phyloP scores from a whole-genome alignment of 2,113 vertebrate species.

The Cheirogaleus medius region DNA sequence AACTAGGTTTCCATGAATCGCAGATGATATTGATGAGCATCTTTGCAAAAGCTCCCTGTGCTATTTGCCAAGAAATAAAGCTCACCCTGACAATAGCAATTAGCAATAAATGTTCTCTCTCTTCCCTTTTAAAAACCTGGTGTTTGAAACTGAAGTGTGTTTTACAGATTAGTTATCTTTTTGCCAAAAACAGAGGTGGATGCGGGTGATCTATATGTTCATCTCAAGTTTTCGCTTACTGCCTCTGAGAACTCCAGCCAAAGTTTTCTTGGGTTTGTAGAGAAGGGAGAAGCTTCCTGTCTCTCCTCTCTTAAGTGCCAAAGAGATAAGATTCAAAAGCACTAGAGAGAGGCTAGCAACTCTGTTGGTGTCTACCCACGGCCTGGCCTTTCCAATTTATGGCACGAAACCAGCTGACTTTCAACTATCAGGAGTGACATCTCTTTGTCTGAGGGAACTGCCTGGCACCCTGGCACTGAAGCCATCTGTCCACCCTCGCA shows the following conservation, averaged over 20 bases:
- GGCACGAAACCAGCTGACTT: not conserved
- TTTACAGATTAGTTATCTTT: constrained; percentile 30
- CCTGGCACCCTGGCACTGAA: not conserved
- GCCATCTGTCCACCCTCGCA: not conserved
- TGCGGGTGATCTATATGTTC: not conserved
- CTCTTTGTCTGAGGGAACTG: not conserved
- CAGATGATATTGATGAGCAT: constrained; percentile 52
- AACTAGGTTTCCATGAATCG: constrained; percentile 35
- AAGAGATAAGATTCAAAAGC: not conserved
- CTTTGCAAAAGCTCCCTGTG: constrained; percentile 18
- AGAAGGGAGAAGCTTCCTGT: not conserved
- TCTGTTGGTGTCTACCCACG: not conserved
- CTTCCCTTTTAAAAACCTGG: constrained; percentile 1
- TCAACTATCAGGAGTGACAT: not conserved
- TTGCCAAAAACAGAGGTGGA: not conserved
- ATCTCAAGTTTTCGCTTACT: not conserved
- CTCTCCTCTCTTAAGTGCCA: not conserved
- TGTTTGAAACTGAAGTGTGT: constrained; percentile 5
- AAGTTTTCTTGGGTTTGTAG: not conserved
- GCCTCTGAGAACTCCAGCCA: not conserved
- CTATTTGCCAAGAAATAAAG: constrained; percentile 52
- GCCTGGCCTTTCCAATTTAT: not conserved
- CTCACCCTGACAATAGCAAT: constrained; percentile 51
- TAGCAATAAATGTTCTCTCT: constrained; percentile 44
- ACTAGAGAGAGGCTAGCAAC: not conserved